Conservation (phyloP, 2,113 vertebrate genomes). For the Tretioscincus oriximinensis region DNA sequence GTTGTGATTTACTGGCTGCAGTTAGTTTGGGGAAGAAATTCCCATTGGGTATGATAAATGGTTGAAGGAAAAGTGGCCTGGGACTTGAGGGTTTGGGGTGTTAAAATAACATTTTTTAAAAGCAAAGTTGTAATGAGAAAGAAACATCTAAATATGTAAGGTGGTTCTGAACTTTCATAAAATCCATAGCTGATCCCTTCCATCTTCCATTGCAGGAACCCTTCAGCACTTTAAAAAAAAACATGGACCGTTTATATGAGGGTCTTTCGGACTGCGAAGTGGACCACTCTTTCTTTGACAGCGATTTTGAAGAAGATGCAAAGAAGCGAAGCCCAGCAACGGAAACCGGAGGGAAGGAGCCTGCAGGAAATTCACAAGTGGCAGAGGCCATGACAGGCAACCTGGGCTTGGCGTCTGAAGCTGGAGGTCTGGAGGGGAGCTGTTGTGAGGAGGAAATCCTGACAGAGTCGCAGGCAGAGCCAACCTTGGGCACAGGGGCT, state of each 20-base stretch:
- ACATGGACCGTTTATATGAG: constrained; percentile 77
- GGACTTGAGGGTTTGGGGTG: not conserved
- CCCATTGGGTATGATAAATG: no score
- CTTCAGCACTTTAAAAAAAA: not conserved
- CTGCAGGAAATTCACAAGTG: constrained; percentile 36
- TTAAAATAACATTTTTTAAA: not conserved
- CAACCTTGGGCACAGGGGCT: constrained; percentile 16
- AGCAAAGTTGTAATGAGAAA: not conserved
- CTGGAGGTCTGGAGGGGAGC: constrained; percentile 34
- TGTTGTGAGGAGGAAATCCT: constrained; percentile 50
- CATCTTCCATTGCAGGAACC: constrained; percentile 31
- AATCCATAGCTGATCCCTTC: not conserved
- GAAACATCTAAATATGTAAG: no score
- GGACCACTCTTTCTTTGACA: constrained; percentile 96
- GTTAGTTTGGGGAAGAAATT: no score
- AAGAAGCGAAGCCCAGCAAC: constrained; percentile 51
- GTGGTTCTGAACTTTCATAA: no score
- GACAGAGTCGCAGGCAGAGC: constrained; percentile 26
- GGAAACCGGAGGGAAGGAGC: constrained; percentile 46
- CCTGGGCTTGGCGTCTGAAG: constrained; percentile 37
- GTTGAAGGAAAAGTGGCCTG: not conserved
- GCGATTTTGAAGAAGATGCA: constrained; percentile 79
- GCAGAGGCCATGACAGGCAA: constrained; percentile 32
- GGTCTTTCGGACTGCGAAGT: constrained; percentile 86
- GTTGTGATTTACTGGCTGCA: not conserved